These are phyloP conservation scores for Thymelicus lineola DNA, from an alignment of 2,888 invertebrate genomes.

Conservation along the genomic window DNA sequence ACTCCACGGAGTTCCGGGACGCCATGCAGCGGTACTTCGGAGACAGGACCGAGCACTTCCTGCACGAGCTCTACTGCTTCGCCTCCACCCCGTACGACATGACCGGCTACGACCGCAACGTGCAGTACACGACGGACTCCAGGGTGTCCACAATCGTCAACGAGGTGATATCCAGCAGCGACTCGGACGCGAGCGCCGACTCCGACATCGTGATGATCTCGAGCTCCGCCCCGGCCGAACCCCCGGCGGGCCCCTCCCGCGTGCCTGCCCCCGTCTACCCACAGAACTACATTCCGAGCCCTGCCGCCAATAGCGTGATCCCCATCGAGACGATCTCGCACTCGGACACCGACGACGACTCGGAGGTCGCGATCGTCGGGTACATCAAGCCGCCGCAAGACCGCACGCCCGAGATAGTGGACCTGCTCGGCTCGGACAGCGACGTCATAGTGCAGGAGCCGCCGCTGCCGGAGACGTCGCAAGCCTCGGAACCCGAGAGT, in stretches of 20 bases:
- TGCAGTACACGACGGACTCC: conserved; percentile 86
- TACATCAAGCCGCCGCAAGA: conserved; percentile 88
- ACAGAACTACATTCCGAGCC: conserved; percentile 58
- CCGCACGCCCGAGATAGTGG: conserved; percentile 87
- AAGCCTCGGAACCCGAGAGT: conserved; percentile 41
- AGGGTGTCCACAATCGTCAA: conserved; percentile 83
- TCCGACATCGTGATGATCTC: conserved; percentile 72
- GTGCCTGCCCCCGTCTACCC: conserved; percentile 61
- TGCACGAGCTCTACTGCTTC: conserved; percentile 95
- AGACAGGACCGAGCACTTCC: conserved; percentile 92
- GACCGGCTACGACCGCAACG: conserved; percentile 90
- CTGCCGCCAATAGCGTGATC: conserved; percentile 59
- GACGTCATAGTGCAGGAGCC: conserved; percentile 73
- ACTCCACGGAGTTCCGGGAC: conserved; percentile 89
- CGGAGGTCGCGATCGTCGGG: conserved; percentile 86
- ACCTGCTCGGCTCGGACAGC: conserved; percentile 84
- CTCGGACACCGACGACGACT: conserved; percentile 78
- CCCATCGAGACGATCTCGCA: conserved; percentile 79
- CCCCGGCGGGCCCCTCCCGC: conserved; percentile 56
- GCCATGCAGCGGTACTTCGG: conserved; percentile 89
- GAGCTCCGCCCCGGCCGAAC: conserved; percentile 58
- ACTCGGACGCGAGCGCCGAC: conserved; percentile 66
- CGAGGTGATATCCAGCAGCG: conserved; percentile 80
- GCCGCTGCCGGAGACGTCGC: conserved; percentile 50
- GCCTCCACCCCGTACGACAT: conserved; percentile 95